Conservation (phyloP, 2,113 vertebrate genomes). For the Raphicerus campestris region DNA sequence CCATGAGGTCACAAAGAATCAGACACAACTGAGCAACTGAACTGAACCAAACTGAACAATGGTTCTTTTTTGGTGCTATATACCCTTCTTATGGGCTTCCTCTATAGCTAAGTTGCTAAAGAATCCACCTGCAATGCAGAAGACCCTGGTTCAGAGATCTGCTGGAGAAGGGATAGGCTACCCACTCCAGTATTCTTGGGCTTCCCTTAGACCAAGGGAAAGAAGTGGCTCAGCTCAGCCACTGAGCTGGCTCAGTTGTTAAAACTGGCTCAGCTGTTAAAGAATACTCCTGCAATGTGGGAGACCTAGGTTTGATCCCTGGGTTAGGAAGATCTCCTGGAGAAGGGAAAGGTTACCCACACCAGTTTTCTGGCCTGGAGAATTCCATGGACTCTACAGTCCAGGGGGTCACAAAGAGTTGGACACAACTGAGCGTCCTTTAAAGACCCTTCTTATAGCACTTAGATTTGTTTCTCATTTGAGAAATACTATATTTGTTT, state of each 20-base stretch:
- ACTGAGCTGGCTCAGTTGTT: too few species aligned
- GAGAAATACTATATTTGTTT: neutral
- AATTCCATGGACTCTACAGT: neutral
- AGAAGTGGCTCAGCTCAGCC: too few species aligned
- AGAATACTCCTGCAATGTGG: neutral
- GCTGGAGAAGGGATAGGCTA: neutral
- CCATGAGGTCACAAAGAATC: neutral
- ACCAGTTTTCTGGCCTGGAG: neutral
- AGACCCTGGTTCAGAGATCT: neutral
- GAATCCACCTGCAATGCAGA: neutral
- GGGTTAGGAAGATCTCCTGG: neutral
- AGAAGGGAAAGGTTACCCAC: neutral
- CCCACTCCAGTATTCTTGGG: neutral
- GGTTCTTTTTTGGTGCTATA: too few species aligned
- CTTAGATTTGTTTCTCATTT: slow-evolving; percentile 20
- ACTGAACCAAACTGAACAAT: neutral
- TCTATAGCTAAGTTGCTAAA: neutral
- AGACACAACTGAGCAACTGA: neutral
- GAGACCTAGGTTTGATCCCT: neutral
- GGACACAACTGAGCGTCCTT: fast-evolving
- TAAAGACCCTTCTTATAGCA: neutral
- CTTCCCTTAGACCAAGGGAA: neutral
- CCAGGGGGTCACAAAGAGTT: neutral
- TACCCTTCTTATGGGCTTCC: neutral
- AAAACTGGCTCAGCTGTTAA: neutral